Evolutionary conservation across 2,797 vertebrate species (phyloP), one percentile per base, ranked within the genome.

Genomic region (Sylvia borin): DNA sequence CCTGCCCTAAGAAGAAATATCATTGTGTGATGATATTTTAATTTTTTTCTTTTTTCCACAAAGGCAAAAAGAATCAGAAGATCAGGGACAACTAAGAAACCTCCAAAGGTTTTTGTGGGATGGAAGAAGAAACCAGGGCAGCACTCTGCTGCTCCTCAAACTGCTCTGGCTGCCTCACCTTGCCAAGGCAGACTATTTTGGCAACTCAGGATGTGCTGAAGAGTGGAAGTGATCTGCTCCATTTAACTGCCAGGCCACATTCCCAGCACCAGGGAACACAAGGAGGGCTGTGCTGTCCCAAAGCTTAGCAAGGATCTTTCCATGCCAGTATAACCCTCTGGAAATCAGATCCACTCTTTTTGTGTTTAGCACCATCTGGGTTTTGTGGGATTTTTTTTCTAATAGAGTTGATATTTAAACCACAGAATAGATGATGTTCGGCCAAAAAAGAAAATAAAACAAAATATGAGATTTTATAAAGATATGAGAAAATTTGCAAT

Each of bases 331-430:
- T 2, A 95, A 65, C 26, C 36, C 72, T 93, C 81, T 91, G 93
- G 85, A 93, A 91, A 93, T 85, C 72, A 91, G 72, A 96, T 88
- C 81, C 43, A 48, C 40, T 40, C 21, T 4, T 48, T 85, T 75
- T 85, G 65, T 91, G 70, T 47, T 93, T 81, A 78, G 36, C 51
- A 62, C n/a, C 1, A 4, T 84, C 62, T 68, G 70, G 22, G 27
- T 74, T 75, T 45, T 64, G 54, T 27, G n/a, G 79, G 66, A 40
- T 65, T 64, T 21, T 58, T 53, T 43, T 51, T 5, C 48, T 54
- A 62, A 54, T 20, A 60, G 38, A 72, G 11, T 36, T 88, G 82
- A 92, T 83, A 88, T 75, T 90, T 90, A 84, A 85, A 55, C 62
- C n/a, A 68, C 27, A 72, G 67, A 66, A 74, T 25, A 70, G 67